These are phyloP conservation scores for Horisme vitalbata DNA, from an alignment of 2,888 invertebrate species.

Conservation along the genomic window DNA sequence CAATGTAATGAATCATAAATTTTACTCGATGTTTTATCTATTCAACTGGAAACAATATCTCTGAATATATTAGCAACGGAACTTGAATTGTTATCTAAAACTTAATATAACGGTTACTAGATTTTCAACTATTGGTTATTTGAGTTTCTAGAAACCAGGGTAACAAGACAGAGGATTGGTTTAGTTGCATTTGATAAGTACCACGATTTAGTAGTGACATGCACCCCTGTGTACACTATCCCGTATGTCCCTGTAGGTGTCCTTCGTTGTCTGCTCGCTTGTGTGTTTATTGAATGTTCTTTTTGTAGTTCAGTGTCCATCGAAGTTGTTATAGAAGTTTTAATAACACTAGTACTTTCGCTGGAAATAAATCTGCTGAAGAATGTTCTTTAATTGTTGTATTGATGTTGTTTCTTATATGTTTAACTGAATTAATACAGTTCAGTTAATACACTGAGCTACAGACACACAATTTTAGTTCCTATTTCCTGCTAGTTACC, in stretches of 20 bases:
- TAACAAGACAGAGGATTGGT: constrained; percentile 56
- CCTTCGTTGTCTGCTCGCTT: constrained; percentile 30
- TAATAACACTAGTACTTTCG: constrained; percentile 1
- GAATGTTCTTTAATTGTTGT: constrained; percentile 10
- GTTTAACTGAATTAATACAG: constrained; percentile 15
- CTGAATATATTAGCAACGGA: neutral
- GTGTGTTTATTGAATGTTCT: constrained; percentile 42
- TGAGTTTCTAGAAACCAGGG: constrained; percentile 46
- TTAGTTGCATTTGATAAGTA: constrained; percentile 64
- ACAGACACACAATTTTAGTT: constrained; percentile 13
- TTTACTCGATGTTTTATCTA: neutral
- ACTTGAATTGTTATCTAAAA: neutral
- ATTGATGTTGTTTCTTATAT: constrained; percentile 18
- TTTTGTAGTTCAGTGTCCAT: constrained; percentile 28
- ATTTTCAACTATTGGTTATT: neutral
- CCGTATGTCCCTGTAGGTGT: constrained; percentile 38
- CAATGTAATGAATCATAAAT: no score
- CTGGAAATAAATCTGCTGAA: constrained; percentile 7
- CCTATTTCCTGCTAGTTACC: neutral
- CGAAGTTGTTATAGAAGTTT: constrained; percentile 17
- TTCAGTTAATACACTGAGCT: constrained; percentile 20
- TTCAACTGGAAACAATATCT: neutral
- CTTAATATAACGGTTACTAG: neutral
- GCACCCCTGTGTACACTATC: constrained; percentile 49
- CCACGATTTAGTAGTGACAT: constrained; percentile 50